phyloP scores from a whole-genome alignment of 1,140 invertebrate species.

The Platyura marginata region DNA sequence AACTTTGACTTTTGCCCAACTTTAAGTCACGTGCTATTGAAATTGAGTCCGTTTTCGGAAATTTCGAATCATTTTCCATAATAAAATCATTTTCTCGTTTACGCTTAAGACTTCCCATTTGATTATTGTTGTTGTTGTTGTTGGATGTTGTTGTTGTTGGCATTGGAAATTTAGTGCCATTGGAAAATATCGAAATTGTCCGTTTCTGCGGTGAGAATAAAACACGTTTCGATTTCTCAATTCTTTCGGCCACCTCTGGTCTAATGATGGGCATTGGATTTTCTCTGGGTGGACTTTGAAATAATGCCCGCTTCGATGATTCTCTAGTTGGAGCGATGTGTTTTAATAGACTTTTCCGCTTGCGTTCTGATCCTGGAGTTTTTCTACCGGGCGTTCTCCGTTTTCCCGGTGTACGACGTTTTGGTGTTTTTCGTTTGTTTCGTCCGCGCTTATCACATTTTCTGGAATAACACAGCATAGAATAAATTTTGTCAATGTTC shows the following conservation, averaged over 20 bases:
- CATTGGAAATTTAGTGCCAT: too few relatives aligned
- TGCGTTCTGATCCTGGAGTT: constrained; percentile 26
- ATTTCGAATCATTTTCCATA: background rate
- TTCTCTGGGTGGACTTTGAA: constrained; percentile 33
- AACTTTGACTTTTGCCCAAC: background rate
- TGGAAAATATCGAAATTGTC: constrained; percentile 28
- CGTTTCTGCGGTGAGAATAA: constrained; percentile 27
- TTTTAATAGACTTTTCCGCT: constrained; percentile 20
- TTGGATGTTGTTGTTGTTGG: too few relatives aligned
- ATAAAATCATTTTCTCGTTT: background rate
- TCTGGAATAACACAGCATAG: too few relatives aligned
- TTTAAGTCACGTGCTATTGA: too few relatives aligned
- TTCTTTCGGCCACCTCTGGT: constrained; percentile 19
- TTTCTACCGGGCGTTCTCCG: constrained; percentile 20
- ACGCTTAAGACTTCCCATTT: background rate
- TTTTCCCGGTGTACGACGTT: constrained; percentile 12
- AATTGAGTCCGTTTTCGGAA: too few relatives aligned
- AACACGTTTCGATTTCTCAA: constrained; percentile 31
- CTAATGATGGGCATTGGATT: constrained; percentile 14
- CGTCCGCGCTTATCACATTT: too few relatives aligned
- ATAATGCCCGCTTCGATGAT: constrained; percentile 34
- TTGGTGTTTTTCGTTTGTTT: too few relatives aligned
- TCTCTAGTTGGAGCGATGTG: constrained; percentile 15
- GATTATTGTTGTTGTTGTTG: background rate
- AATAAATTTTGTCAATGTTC: too few relatives aligned